Evolutionary conservation across 2,113 vertebrate species (phyloP).

Genomic region (Calidris pygmaea): DNA sequence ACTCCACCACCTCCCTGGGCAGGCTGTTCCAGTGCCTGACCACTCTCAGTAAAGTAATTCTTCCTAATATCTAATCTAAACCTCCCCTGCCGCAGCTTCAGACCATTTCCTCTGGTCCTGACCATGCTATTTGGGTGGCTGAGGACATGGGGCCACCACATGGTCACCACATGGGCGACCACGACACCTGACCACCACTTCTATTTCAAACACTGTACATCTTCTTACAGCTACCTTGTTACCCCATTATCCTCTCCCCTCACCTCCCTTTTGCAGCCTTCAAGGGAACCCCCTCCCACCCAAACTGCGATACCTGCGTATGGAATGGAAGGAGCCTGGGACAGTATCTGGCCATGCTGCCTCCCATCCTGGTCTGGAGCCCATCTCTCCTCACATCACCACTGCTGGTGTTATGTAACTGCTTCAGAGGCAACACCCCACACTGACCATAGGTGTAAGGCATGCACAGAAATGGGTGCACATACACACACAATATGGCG

Average conservation of each 20-base stretch:
- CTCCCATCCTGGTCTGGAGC: background rate
- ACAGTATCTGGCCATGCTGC: background rate
- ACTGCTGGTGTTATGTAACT: fast-evolving
- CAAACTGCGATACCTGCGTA: background rate
- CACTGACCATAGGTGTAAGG: fast-evolving
- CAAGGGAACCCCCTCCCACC: background rate
- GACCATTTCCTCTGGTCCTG: too few relatives aligned
- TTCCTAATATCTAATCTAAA: too few relatives aligned
- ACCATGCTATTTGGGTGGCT: background rate
- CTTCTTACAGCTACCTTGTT: background rate
- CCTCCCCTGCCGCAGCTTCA: too few relatives aligned
- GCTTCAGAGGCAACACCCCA: background rate
- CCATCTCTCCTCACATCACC: background rate
- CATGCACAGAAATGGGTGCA: background rate
- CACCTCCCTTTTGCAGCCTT: background rate
- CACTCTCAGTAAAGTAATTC: too few relatives aligned
- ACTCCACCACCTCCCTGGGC: too few relatives aligned
- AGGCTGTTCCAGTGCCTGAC: too few relatives aligned
- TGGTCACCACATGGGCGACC: too few relatives aligned
- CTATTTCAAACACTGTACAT: background rate
- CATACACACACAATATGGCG: background rate
- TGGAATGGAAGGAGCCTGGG: background rate
- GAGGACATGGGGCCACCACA: background rate
- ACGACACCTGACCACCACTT: too few relatives aligned
- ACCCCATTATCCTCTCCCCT: background rate